Conservation (phyloP, 2,113 vertebrate species). For the Alexandromys fortis region DNA sequence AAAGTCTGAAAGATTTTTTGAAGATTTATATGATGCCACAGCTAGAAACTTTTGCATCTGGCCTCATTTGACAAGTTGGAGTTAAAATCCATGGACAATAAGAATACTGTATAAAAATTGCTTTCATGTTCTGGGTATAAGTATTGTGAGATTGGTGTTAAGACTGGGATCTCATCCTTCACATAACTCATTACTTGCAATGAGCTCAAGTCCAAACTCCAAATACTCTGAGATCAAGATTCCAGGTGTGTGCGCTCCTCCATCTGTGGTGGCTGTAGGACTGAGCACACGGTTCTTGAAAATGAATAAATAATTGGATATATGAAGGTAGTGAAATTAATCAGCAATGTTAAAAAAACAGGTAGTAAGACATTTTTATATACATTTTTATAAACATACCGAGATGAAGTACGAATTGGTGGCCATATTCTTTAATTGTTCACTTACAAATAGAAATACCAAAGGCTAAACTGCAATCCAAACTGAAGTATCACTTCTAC, state of each 20-base stretch:
- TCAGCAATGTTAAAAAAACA: background rate
- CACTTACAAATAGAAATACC: constrained; percentile 6
- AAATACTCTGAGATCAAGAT: background rate
- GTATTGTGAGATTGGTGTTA: background rate
- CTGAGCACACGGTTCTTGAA: background rate
- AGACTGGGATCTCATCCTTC: background rate
- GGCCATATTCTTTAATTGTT: background rate
- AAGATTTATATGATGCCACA: background rate
- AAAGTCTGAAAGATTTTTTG: background rate
- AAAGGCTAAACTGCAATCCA: background rate
- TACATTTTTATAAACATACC: background rate
- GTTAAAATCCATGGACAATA: background rate
- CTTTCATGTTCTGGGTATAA: background rate
- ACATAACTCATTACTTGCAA: background rate
- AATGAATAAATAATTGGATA: background rate
- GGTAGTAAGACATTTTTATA: background rate
- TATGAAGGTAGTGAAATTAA: constrained; percentile 1
- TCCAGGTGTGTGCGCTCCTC: background rate
- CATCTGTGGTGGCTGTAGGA: background rate
- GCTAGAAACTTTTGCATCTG: background rate
- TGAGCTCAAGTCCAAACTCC: background rate
- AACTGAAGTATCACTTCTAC: background rate
- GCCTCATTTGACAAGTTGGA: background rate
- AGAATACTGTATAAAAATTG: background rate
- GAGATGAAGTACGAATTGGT: background rate